Base-by-base conservation (phyloP, 2,888 invertebrate species). In the Bhutanitis thaidina region DNA sequence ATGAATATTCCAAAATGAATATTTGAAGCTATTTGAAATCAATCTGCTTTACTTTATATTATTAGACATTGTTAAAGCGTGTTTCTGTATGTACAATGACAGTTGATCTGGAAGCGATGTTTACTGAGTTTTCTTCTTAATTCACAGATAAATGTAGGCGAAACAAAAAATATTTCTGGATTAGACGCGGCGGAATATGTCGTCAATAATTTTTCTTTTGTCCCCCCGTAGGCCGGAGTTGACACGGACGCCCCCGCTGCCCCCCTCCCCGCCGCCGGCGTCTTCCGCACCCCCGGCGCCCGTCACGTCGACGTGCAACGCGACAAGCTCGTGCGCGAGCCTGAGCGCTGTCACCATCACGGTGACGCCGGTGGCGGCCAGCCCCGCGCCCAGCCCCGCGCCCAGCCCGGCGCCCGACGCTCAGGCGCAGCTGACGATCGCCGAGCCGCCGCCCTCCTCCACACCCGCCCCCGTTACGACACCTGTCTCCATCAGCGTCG, bases 191-290 rank as follows among this genome's bases (percentile, higher is more conserved):
- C 5, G 20, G 20, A 20, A 27, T 8, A 8, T 27, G 2, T 4
- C 27, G 8, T 8, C 5, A 27, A 7, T 7, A 27, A 27, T 27
- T 8, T 8, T 8, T 8, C 8, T 8, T 8, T 7, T 8, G 1
- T 8, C 27, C 8, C 8, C 1, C 7, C 7, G 34, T 7, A 88
- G 87, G 55, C 56, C 77, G 65, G 87, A 87, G 53, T 46, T 80
- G 47, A 73, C 66, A 16, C 67, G 78, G 53, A 81, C 86, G 20
- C 85, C 86, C 29, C 86, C 87, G 0, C 55, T 84, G n/a, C 81
- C 86, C 1, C 80, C 82, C 10, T 86, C 87, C 0, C 86, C 87
- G 7, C 84, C 85, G 7, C 84, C 82, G 2, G 81, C 74, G 57
- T 78, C 82, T 9, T 81, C 83, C 0, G 84, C 85, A 49, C 81